A percentile compares a stretch with the other conserved stretches of the same genome.
phyloP scores from a whole-genome alignment of 2,888 invertebrate genomes.

The Blastobasis lacticolella region DNA sequence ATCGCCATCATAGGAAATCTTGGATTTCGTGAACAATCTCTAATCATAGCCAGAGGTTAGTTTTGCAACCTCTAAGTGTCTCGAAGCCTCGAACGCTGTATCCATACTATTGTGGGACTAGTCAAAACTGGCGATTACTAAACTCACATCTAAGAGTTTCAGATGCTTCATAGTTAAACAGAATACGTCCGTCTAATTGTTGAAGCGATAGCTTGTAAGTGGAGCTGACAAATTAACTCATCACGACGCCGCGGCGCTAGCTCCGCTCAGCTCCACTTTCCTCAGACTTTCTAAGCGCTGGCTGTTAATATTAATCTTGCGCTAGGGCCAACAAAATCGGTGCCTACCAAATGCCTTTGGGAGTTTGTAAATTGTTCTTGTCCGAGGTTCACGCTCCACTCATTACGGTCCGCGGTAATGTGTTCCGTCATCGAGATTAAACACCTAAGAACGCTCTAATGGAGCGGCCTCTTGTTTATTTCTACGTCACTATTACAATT shows the following conservation, averaged over 20 bases:
- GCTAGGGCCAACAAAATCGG: constrained; percentile 25
- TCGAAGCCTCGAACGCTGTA: neutral
- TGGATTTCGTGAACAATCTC: constrained; percentile 36
- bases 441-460: constrained; percentile 48
- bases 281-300: constrained; percentile 17
- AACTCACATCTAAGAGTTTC: too few relatives aligned
- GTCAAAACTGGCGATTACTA: too few relatives aligned
- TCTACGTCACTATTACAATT: constrained; percentile 65
- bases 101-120: too few relatives aligned
- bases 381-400: constrained; percentile 58
- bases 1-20: constrained; percentile 29
- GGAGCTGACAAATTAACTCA: too few relatives aligned
- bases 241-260: too few relatives aligned
- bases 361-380: constrained; percentile 59
- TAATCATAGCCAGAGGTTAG: constrained; percentile 42
- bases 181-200: too few relatives aligned
- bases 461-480: constrained; percentile 51
- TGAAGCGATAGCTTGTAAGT: too few relatives aligned
- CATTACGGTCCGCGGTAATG: constrained; percentile 59
- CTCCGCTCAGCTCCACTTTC: neutral
- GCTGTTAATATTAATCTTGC: constrained; percentile 20
- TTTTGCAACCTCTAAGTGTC: constrained; percentile 12
- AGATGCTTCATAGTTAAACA: too few relatives aligned
- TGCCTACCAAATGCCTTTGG: constrained; percentile 51
- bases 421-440: constrained; percentile 72